Evolutionary conservation across 37 sponge, comb jelly and placozoan genomes (phyloP).

Genomic region (Aplysina aerophoba): DNA sequence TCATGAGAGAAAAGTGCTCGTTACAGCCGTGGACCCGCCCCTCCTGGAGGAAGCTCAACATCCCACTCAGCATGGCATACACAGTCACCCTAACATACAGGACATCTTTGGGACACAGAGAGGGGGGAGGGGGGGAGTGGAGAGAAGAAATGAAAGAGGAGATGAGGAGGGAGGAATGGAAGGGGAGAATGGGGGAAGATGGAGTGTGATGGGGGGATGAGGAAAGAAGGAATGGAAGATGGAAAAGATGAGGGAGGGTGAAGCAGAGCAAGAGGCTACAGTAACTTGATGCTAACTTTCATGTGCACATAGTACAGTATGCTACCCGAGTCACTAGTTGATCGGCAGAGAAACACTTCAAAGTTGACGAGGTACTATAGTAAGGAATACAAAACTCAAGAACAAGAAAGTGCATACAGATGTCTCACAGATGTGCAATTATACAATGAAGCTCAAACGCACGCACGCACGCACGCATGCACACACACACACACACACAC

Average conservation of each 20-base stretch:
- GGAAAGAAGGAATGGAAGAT: not conserved
- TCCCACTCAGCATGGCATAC: constrained; percentile 80
- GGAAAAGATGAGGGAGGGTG: not conserved
- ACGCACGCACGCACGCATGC: constrained; percentile 27
- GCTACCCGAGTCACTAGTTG: too few species aligned
- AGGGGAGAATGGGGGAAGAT: constrained; percentile 24
- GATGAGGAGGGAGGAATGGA: not conserved
- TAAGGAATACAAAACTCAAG: not conserved
- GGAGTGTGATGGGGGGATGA: not conserved
- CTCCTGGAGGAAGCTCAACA: constrained; percentile 78
- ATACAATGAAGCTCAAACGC: constrained; percentile 15
- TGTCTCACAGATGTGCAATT: too few species aligned
- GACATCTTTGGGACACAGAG: constrained; percentile 1
- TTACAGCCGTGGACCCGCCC: constrained; percentile 88
- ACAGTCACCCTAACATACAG: constrained; percentile 53
- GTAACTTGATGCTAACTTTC: too few species aligned
- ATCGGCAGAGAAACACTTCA: too few species aligned
- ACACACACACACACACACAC: not conserved
- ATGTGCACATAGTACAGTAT: too few species aligned
- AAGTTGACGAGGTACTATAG: constrained; percentile 14
- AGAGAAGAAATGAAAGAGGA: too few species aligned
- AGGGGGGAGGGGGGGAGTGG: constrained; percentile 3
- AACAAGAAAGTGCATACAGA: too few species aligned
- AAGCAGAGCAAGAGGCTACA: too few species aligned
- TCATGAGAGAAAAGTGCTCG: constrained; percentile 81